Evolutionary conservation across 2,113 vertebrate genomes (phyloP).

Genomic region (Hepsetus odoe): DNA sequence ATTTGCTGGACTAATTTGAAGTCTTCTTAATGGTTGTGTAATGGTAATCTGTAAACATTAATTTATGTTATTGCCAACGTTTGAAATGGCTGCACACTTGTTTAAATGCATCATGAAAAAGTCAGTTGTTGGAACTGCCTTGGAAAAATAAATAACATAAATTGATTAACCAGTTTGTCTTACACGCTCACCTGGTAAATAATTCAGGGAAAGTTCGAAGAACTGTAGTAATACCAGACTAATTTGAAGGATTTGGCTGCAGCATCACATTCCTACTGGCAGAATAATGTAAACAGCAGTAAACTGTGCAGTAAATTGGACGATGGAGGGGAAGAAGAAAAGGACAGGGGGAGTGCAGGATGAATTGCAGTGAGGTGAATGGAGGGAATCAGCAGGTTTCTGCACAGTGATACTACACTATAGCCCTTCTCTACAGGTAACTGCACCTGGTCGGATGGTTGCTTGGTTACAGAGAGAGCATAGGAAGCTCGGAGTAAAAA

Average conservation of each 20-base stretch:
- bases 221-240: too few relatives aligned
- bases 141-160: too few relatives aligned
- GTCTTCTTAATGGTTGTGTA: too few relatives aligned
- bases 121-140: too few relatives aligned
- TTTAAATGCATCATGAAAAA: too few relatives aligned
- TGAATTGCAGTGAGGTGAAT: constrained; percentile 22
- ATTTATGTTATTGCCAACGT: too few relatives aligned
- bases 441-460: constrained; percentile 26
- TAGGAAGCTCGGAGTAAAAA: constrained; percentile 31
- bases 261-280: background rate
- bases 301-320: background rate
- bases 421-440: constrained; percentile 32
- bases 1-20: too few relatives aligned
- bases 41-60: too few relatives aligned
- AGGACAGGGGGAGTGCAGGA: constrained; percentile 11
- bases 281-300: background rate
- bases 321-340: constrained; percentile 4
- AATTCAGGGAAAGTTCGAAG: too few relatives aligned
- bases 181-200: too few relatives aligned
- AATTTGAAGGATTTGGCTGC: background rate
- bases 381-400: constrained; percentile 17
- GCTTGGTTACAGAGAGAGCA: constrained; percentile 40
- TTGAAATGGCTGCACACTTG: too few relatives aligned
- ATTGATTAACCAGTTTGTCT: too few relatives aligned
- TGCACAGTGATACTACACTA: constrained; percentile 15